phyloP scores from a whole-genome alignment of 2,113 vertebrate species.

The Pygoscelis antarcticus region DNA sequence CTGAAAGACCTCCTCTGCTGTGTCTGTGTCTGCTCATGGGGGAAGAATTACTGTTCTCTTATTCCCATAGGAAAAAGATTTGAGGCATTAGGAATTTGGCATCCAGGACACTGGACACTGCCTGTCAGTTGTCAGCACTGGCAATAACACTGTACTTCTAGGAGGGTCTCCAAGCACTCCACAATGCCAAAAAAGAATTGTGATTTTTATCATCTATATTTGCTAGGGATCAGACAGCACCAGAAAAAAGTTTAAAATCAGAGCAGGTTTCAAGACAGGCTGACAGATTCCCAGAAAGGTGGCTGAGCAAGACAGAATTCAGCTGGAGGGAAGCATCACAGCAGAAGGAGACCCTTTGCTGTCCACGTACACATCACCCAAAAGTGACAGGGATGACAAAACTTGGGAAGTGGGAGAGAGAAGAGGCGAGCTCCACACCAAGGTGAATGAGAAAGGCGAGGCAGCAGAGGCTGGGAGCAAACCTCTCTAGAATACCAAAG shows the following conservation, averaged over 20 bases:
- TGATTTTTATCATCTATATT: background rate
- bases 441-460: background rate
- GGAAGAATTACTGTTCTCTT: background rate
- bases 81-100: background rate
- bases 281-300: background rate
- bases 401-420: background rate
- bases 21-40: background rate
- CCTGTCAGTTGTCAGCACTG: background rate
- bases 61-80: background rate
- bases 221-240: background rate
- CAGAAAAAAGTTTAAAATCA: background rate
- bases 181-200: background rate
- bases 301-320: background rate
- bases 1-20: background rate
- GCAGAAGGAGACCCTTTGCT: background rate
- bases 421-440: background rate
- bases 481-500: slow-evolving; percentile 58
- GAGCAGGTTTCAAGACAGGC: background rate
- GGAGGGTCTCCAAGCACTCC: background rate
- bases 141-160: background rate
- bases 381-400: background rate
- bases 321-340: background rate
- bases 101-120: background rate
- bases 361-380: rapidly evolving
- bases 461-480: background rate